A percentile compares a stretch with the other conserved stretches of the same genome.
These are phyloP conservation scores for Pluvianellus socialis DNA, from an alignment of 2,113 vertebrate species.

Conservation along the genomic window DNA sequence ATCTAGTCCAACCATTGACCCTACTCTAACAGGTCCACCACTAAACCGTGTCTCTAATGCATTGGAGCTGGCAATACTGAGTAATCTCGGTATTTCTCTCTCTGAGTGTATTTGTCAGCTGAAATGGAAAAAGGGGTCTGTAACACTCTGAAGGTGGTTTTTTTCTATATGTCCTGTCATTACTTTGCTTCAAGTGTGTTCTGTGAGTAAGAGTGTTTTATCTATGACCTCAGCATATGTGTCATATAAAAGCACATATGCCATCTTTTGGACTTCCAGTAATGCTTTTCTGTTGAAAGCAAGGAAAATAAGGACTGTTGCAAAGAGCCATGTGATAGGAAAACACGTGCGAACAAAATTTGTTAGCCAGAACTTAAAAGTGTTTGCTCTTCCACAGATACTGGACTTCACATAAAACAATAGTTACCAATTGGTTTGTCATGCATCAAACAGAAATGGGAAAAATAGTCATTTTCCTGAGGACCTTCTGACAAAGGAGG, in stretches of 20 bases:
- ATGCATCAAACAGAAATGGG: not conserved
- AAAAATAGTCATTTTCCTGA: not conserved
- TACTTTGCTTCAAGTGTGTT: not conserved
- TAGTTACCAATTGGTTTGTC: not conserved
- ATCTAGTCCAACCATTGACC: no score
- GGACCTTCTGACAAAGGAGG: not conserved
- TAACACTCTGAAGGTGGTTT: not conserved
- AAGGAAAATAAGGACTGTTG: not conserved
- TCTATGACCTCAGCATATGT: not conserved
- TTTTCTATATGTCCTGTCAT: not conserved
- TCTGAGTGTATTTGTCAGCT: not conserved
- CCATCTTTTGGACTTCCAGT: not conserved
- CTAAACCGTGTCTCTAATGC: not conserved
- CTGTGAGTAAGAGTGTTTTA: not conserved
- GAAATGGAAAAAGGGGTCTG: not conserved
- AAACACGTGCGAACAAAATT: not conserved
- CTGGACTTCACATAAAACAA: not conserved
- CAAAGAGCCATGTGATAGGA: not conserved
- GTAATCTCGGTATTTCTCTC: not conserved
- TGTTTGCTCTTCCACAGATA: not conserved
- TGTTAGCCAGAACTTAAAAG: not conserved
- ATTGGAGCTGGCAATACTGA: not conserved
- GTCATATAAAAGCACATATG: not conserved
- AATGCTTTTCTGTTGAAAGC: not conserved
- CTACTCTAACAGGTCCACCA: no score